These are phyloP conservation scores for Tinea pellionella DNA, from an alignment of 2,888 invertebrate species.

Conservation along the genomic window DNA sequence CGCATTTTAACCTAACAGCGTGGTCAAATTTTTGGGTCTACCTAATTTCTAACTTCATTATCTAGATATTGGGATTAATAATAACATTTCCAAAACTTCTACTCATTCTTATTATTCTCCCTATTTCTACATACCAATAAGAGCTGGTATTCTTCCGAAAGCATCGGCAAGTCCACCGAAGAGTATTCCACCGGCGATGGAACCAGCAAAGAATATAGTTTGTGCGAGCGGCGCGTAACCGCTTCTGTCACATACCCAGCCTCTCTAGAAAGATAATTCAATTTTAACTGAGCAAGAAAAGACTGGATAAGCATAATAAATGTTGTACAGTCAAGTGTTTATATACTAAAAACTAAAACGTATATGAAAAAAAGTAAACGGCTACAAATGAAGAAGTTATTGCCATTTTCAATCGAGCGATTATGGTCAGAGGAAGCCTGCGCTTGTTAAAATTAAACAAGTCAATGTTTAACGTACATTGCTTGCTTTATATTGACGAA, in stretches of 20 bases:
- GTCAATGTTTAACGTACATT: no score
- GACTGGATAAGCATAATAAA: conserved; percentile 1
- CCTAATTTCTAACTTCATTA: no score
- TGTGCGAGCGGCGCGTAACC: conserved; percentile 47
- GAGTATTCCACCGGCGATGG: conserved; percentile 46
- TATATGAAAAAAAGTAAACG: no score
- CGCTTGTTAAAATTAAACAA: no score
- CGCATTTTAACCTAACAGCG: no score
- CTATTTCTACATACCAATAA: conserved; percentile 41
- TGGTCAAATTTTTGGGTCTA: no score
- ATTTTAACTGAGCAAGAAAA: background rate
- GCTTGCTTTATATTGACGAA: no score
- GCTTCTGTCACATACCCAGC: conserved; percentile 52
- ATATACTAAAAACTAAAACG: no score
- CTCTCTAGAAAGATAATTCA: conserved; percentile 35
- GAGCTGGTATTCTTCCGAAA: conserved; percentile 53
- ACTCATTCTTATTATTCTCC: background rate
- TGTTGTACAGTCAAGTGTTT: no score
- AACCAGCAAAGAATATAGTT: conserved; percentile 50
- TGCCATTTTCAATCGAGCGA: no score
- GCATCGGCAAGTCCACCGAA: conserved; percentile 56
- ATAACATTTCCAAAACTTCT: background rate
- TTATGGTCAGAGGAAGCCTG: no score
- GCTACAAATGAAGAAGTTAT: no score
- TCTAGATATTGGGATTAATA: background rate